Evolutionary conservation across 2,113 vertebrate genomes (phyloP).

Genomic region (Periophthalmus modestus): DNA sequence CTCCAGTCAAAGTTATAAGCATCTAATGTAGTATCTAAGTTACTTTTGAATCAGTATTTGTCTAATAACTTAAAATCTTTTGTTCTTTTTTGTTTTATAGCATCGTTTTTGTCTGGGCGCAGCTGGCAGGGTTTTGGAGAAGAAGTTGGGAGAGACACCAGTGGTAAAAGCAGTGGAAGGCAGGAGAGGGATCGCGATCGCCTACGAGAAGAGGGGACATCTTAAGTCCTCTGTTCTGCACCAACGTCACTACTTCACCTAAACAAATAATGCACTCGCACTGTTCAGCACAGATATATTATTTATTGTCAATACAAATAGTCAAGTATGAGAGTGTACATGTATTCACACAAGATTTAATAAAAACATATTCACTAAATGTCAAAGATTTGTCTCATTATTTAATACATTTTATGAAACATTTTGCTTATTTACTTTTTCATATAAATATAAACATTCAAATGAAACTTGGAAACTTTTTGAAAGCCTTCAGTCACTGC

Average conservation of each 20-base stretch:
- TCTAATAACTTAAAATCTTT: not conserved
- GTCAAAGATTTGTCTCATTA: not conserved
- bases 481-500: not conserved
- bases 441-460: not conserved
- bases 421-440: not conserved
- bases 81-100: conserved; percentile 67
- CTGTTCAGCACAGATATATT: not conserved
- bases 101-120: conserved; percentile 85
- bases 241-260: not conserved
- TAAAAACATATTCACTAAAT: not conserved
- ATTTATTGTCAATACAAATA: not conserved
- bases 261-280: not conserved
- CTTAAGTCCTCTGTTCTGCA: not conserved
- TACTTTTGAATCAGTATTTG: no score
- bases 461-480: not conserved
- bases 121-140: conserved; percentile 93
- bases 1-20: no score
- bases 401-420: not conserved
- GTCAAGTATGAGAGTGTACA: not conserved
- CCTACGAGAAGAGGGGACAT: conserved; percentile 87
- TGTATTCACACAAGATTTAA: not conserved
- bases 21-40: no score
- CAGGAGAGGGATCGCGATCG: conserved; percentile 91
- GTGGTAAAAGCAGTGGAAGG: conserved; percentile 84
- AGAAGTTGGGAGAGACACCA: conserved; percentile 84